phyloP scores from a whole-genome alignment of 2,888 invertebrate genomes.

The Melinaea menophilus region DNA sequence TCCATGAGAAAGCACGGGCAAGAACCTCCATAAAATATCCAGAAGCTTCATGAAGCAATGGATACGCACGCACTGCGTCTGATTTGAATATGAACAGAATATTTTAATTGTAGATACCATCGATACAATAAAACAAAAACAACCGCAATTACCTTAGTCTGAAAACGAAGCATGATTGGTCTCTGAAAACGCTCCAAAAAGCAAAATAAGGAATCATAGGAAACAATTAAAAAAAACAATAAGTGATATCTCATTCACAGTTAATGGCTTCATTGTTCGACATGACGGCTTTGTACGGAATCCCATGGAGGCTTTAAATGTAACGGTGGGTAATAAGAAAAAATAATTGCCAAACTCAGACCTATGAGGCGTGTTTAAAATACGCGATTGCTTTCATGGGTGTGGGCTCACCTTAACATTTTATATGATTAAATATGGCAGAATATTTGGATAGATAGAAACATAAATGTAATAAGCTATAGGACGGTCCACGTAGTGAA shows the following conservation, averaged over 20 bases:
- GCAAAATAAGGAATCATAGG: conserved; percentile 31
- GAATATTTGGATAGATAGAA: background rate
- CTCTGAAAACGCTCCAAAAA: conserved; percentile 18
- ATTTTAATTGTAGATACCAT: conserved; percentile 14
- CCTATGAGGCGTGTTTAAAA: background rate
- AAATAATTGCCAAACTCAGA: background rate
- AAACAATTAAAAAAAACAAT: conserved; percentile 36
- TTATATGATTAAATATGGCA: too few species aligned
- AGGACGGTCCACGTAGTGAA: conserved; percentile 10
- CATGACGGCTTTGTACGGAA: conserved; percentile 23
- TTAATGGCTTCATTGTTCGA: conserved; percentile 34
- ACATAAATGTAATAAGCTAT: background rate
- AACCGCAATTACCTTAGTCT: conserved; percentile 5
- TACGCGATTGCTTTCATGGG: background rate
- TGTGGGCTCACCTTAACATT: background rate
- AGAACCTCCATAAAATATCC: too few species aligned
- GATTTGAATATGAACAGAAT: background rate
- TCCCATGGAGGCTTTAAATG: conserved; percentile 18
- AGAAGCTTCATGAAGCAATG: too few species aligned
- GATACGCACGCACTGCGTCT: too few species aligned
- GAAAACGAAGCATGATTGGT: conserved; percentile 20
- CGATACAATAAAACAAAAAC: conserved; percentile 22
- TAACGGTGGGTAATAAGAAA: background rate
- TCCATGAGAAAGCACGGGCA: too few species aligned
- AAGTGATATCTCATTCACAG: conserved; percentile 35